These are phyloP conservation scores for Chaetops frenatus DNA, from an alignment of 2,113 vertebrate species.

Conservation along the genomic window DNA sequence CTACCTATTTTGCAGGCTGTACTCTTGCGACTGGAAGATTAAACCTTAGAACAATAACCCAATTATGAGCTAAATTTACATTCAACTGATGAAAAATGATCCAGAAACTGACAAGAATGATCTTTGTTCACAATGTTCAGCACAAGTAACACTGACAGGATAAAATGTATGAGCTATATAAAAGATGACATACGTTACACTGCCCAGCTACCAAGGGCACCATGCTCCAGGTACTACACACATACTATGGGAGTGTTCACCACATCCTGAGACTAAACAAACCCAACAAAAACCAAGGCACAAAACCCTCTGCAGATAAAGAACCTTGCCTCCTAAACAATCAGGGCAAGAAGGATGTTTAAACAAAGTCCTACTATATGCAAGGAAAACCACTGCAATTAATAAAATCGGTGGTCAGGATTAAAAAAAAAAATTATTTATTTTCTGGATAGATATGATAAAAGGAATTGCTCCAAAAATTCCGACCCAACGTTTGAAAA, in stretches of 20 bases:
- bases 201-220: slow-evolving; percentile 28
- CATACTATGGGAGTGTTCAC: background rate
- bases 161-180: background rate
- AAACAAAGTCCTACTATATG: background rate
- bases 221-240: background rate
- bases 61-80: slow-evolving; percentile 56
- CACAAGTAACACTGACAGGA: slow-evolving; percentile 20
- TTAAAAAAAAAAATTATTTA: background rate
- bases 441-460: background rate
- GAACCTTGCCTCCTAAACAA: background rate
- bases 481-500: background rate
- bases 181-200: background rate
- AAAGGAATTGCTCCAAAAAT: background rate
- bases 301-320: background rate
- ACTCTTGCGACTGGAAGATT: background rate
- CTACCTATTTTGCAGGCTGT: background rate
- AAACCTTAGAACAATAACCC: slow-evolving; percentile 42
- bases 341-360: background rate
- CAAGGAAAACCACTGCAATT: background rate
- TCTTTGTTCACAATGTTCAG: slow-evolving; percentile 25
- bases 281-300: background rate
- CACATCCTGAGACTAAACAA: background rate
- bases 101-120: slow-evolving; percentile 45
- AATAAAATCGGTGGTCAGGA: background rate
- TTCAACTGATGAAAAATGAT: slow-evolving; percentile 46